Percentiles rank a stretch among this genome's conserved stretches.
Conservation (phyloP, 1,140 invertebrate species). For the Plutomurus gul region DNA sequence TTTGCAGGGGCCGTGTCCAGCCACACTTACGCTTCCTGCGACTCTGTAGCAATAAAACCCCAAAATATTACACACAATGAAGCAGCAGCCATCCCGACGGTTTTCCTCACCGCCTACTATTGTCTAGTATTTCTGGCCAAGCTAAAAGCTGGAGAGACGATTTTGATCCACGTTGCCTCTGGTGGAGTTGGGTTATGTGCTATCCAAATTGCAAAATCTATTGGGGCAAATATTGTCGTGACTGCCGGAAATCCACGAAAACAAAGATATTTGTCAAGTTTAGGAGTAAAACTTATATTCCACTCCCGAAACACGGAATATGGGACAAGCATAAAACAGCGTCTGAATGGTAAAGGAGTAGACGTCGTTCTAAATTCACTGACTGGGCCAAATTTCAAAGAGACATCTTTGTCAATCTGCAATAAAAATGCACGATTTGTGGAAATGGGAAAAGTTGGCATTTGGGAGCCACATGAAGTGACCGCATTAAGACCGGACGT, state of each 20-base stretch:
- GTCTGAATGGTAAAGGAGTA: constrained; percentile 8
- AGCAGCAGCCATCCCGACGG: constrained; percentile 28
- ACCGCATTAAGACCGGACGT: constrained; percentile 18
- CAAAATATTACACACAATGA: neutral
- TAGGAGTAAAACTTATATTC: constrained; percentile 43
- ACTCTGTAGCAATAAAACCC: neutral
- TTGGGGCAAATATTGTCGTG: constrained; percentile 54
- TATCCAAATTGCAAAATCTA: constrained; percentile 62
- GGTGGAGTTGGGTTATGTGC: constrained; percentile 67
- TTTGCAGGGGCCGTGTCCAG: constrained; percentile 26
- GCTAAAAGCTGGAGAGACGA: constrained; percentile 59
- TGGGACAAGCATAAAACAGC: constrained; percentile 6
- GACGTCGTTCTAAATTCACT: constrained; percentile 43
- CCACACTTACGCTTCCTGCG: constrained; percentile 1
- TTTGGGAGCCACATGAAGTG: constrained; percentile 40
- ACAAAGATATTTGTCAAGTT: neutral
- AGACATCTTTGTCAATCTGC: constrained; percentile 31
- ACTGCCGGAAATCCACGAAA: constrained; percentile 42
- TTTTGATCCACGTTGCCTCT: constrained; percentile 68
- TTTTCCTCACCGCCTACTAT: constrained; percentile 34
- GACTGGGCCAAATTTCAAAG: constrained; percentile 43
- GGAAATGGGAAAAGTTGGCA: constrained; percentile 43
- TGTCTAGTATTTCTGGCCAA: constrained; percentile 28
- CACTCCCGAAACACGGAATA: constrained; percentile 44
- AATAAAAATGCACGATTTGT: constrained; percentile 32